Evolutionary conservation across 2,113 vertebrate genomes (phyloP).

Genomic region (Sander vitreus): DNA sequence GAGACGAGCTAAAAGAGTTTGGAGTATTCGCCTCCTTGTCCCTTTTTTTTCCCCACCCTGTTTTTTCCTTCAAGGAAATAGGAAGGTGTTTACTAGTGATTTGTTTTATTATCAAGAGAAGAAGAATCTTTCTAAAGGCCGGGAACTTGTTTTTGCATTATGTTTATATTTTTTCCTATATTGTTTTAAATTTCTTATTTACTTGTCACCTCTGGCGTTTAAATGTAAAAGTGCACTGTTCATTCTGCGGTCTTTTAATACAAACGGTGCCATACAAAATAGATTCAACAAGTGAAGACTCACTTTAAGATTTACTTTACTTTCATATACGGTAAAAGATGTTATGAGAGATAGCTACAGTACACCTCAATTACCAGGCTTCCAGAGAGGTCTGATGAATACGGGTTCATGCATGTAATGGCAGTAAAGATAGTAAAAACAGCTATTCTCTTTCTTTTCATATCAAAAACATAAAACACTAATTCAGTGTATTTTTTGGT

Average conservation of each 20-base stretch:
- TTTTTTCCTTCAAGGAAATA: slow-evolving; percentile 45
- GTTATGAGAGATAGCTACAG: slow-evolving; percentile 35
- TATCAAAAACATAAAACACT: slow-evolving; percentile 41
- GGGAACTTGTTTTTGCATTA: slow-evolving; percentile 74
- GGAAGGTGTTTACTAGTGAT: slow-evolving; percentile 55
- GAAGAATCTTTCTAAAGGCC: slow-evolving; percentile 72
- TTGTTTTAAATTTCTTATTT: slow-evolving; percentile 76
- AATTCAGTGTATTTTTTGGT: slow-evolving; percentile 34
- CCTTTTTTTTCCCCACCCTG: not conserved
- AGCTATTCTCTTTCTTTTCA: slow-evolving; percentile 47
- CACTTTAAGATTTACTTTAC: slow-evolving; percentile 47
- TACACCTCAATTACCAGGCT: slow-evolving; percentile 68
- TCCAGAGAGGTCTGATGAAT: slow-evolving; percentile 66
- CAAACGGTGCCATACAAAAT: slow-evolving; percentile 46
- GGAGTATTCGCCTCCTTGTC: not conserved
- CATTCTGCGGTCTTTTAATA: slow-evolving; percentile 57
- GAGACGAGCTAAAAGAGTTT: slow-evolving; percentile 89
- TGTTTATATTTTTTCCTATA: slow-evolving; percentile 77
- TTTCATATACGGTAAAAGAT: slow-evolving; percentile 45
- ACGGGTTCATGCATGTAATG: slow-evolving; percentile 77
- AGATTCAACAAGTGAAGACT: slow-evolving; percentile 43
- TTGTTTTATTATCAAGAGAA: slow-evolving; percentile 73
- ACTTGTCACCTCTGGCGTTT: slow-evolving; percentile 47
- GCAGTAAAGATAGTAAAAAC: slow-evolving; percentile 48
- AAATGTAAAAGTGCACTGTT: slow-evolving; percentile 64